Conservation (phyloP, 2,113 vertebrate genomes). For the Macroglossus sobrinus region DNA sequence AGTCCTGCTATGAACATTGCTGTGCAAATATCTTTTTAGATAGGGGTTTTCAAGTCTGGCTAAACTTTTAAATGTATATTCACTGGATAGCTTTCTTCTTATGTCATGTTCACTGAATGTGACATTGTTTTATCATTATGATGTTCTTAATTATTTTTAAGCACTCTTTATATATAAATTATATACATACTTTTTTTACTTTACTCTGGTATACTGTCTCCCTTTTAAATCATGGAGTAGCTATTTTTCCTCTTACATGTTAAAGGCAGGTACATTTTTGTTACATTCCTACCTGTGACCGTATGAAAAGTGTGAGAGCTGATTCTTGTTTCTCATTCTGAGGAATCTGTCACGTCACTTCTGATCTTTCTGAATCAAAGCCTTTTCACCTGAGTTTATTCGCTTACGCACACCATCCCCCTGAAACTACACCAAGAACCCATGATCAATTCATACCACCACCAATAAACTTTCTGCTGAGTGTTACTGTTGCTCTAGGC, state of each 20-base stretch:
- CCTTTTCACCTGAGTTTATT: conserved; percentile 5
- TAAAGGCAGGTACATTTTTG: not conserved
- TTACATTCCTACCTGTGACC: not conserved
- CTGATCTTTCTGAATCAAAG: not conserved
- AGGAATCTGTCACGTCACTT: not conserved
- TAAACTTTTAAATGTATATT: not conserved
- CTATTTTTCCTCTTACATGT: not conserved
- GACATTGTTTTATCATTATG: not conserved
- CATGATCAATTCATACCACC: not conserved
- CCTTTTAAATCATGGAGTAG: not conserved
- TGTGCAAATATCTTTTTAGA: no score
- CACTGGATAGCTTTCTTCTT: not conserved
- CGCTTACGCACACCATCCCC: not conserved
- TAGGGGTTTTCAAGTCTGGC: no score
- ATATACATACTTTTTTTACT: not conserved
- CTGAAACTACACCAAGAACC: not conserved
- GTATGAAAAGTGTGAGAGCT: not conserved
- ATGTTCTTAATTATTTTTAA: not conserved
- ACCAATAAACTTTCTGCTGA: not conserved
- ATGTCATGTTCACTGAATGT: not conserved
- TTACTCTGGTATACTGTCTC: not conserved
- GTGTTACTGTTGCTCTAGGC: not conserved
- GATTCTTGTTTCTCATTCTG: not conserved
- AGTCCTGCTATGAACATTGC: no score
- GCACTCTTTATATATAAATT: not conserved